These are phyloP conservation scores for Cebus imitator DNA, from an alignment of 2,113 vertebrate genomes.

Conservation along the genomic window DNA sequence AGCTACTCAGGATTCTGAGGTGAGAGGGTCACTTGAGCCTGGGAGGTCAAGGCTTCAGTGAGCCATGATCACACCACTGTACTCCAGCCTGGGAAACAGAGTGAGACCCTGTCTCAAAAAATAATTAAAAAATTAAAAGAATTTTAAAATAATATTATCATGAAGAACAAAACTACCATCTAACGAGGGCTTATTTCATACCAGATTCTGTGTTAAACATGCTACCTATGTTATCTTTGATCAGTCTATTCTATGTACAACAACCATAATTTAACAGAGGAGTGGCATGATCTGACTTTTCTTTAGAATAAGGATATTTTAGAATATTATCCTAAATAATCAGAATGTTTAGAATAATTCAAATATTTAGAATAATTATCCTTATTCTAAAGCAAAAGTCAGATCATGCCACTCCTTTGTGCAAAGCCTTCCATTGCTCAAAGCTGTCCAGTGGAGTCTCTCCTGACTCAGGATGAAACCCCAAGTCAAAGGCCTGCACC, in stretches of 20 bases:
- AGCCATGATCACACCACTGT: no score
- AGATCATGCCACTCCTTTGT: not conserved
- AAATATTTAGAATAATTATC: not conserved
- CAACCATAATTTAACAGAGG: not conserved
- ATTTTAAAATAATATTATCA: not conserved
- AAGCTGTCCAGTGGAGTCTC: not conserved
- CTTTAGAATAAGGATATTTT: no score
- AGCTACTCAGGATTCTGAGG: no score
- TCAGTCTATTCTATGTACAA: not conserved
- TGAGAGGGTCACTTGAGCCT: no score
- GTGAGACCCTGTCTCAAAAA: no score
- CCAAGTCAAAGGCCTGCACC: not conserved
- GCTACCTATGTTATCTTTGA: not conserved
- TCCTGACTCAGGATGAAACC: not conserved
- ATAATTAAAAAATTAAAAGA: no score
- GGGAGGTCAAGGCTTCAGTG: no score
- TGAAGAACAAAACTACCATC: not conserved
- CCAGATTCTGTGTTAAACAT: not conserved
- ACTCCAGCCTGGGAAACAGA: no score
- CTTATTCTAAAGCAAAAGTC: not conserved
- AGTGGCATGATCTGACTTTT: no score
- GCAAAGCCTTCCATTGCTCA: not conserved
- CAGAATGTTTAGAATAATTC: no score
- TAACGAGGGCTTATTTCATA: not conserved
- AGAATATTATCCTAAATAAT: no score